These are phyloP conservation scores for Periophthalmodon schlosseri DNA, from an alignment of 2,113 vertebrate genomes.

Conservation along the genomic window DNA sequence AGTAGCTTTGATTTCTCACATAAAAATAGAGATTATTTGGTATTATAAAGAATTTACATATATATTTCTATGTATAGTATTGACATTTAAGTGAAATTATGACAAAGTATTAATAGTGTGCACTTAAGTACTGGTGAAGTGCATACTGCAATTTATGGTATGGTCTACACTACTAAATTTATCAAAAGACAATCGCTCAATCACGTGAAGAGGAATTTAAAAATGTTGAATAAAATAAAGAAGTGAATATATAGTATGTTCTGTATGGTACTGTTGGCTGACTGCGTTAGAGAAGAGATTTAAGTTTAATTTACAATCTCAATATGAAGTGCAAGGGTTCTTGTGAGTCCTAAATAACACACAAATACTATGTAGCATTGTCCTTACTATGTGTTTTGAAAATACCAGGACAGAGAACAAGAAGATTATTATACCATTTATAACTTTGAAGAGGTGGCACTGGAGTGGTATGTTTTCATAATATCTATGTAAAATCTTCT, in stretches of 20 bases:
- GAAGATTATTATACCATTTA: conserved; percentile 23
- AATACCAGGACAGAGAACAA: conserved; percentile 31
- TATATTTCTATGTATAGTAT: conserved; percentile 85
- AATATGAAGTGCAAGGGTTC: neutral
- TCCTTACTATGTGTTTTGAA: conserved; percentile 30
- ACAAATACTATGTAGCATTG: conserved; percentile 10
- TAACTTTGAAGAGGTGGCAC: conserved; percentile 17
- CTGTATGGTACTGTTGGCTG: conserved; percentile 65
- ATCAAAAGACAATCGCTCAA: conserved; percentile 81
- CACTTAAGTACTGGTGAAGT: conserved; percentile 64
- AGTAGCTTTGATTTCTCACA: conserved; percentile 73
- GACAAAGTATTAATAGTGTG: conserved; percentile 70
- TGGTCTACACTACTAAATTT: conserved; percentile 62
- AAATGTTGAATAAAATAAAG: conserved; percentile 63
- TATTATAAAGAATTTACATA: conserved; percentile 81
- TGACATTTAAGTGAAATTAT: conserved; percentile 75
- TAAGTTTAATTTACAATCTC: neutral
- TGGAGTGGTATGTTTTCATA: conserved; percentile 20
- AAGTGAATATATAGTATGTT: conserved; percentile 62
- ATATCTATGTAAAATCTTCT: conserved; percentile 31
- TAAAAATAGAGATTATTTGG: conserved; percentile 80
- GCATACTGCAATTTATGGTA: conserved; percentile 73
- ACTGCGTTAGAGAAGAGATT: conserved; percentile 44
- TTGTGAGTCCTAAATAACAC: conserved; percentile 4
- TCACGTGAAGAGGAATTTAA: conserved; percentile 59